phyloP scores from a whole-genome alignment of 2,113 vertebrate genomes.

The Lonchura striata region DNA sequence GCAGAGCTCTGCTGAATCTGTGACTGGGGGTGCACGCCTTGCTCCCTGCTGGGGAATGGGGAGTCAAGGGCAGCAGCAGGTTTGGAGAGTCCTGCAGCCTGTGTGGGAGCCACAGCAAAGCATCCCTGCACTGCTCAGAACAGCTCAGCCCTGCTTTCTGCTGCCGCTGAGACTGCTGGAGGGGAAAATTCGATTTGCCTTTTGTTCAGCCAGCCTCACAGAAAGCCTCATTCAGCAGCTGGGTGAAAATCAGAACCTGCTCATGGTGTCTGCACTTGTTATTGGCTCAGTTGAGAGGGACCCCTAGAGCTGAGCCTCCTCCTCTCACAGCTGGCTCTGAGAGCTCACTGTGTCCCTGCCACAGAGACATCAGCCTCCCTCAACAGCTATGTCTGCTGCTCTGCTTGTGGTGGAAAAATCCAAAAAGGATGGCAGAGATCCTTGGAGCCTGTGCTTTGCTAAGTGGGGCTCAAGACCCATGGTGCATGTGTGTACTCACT shows the following conservation, averaged over 20 bases:
- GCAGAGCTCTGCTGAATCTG: neutral
- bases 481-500: neutral
- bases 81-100: neutral
- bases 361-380: neutral
- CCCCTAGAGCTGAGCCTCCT: neutral
- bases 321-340: neutral
- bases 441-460: neutral
- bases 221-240: neutral
- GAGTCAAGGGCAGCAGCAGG: neutral
- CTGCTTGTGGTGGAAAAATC: neutral
- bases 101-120: neutral
- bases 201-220: neutral
- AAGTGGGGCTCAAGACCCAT: neutral
- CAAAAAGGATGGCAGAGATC: neutral
- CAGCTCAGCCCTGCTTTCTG: neutral
- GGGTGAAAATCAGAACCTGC: neutral
- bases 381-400: neutral
- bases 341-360: neutral
- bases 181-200: slow-evolving; percentile 44
- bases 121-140: neutral
- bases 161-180: neutral
- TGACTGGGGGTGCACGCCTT: neutral
- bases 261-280: neutral
- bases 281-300: neutral
- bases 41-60: rapidly evolving